Evolutionary conservation across 2,888 invertebrate genomes (phyloP).

Genomic region (Tyria jacobaeae): DNA sequence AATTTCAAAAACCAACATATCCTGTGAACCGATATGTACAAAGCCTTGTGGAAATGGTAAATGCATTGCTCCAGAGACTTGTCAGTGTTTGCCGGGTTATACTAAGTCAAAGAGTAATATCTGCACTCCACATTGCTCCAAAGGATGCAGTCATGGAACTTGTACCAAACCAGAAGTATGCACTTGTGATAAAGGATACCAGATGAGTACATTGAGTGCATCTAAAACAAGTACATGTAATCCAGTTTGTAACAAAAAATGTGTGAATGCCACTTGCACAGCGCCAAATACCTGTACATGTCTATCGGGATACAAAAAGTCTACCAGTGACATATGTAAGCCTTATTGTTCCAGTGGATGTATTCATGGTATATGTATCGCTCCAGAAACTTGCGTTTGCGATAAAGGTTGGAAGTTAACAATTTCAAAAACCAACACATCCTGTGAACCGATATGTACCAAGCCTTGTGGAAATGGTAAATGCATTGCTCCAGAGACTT

Average conservation of each 20-base stretch:
- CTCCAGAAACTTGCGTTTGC: conserved; percentile 29
- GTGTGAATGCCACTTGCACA: conserved; percentile 78
- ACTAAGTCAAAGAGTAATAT: neutral
- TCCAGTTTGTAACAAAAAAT: conserved; percentile 67
- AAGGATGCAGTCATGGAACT: conserved; percentile 52
- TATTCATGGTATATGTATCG: conserved; percentile 23
- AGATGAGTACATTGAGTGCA: neutral
- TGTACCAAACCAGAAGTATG: conserved; percentile 56
- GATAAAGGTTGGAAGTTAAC: conserved; percentile 22
- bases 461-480: conserved; percentile 19
- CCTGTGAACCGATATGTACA: conserved; percentile 21
- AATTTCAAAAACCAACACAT: neutral
- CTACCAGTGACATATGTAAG: conserved; percentile 18
- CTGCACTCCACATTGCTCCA: conserved; percentile 22
- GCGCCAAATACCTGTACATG: conserved; percentile 81
- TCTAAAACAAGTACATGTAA: conserved; percentile 20
- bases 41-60: conserved; percentile 17
- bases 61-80: conserved; percentile 24
- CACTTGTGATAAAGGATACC: conserved; percentile 55
- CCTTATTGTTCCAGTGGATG: conserved; percentile 27
- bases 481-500: conserved; percentile 22
- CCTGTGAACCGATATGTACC: conserved; percentile 23
- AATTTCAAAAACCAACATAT: neutral
- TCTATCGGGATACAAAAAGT: conserved; percentile 49
- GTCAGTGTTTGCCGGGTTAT: conserved; percentile 23